Evolutionary conservation across 2,797 vertebrate genomes (phyloP).

Genomic region (Botia almorhae): DNA sequence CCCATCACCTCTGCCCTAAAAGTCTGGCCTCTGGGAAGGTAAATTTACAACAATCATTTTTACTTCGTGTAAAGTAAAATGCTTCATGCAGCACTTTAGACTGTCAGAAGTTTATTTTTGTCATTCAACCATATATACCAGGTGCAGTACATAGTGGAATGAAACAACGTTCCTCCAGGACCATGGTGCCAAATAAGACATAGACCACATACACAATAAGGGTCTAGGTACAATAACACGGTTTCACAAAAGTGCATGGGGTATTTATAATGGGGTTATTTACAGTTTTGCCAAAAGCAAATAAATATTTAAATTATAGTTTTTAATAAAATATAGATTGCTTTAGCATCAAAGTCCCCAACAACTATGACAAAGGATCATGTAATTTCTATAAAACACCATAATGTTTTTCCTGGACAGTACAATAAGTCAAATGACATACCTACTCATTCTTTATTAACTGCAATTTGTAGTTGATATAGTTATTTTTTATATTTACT

Average conservation of each 20-base stretch:
- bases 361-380: background rate
- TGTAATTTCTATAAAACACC: background rate
- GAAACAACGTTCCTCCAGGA: no score
- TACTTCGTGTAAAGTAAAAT: constrained; percentile 20
- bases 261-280: background rate
- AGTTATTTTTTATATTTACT: no score
- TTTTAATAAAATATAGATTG: background rate
- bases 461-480: no score
- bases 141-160: no score
- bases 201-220: no score
- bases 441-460: no score
- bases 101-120: no score
- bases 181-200: no score
- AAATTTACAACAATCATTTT: constrained; percentile 35
- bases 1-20: constrained; percentile 49
- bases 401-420: background rate
- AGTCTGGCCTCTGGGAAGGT: constrained; percentile 56
- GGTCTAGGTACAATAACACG: no score
- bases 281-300: background rate
- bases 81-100: background rate
- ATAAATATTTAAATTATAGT: background rate
- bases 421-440: no score
- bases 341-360: background rate
- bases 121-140: no score
- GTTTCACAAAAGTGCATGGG: background rate